phyloP scores from a whole-genome alignment of 1,140 invertebrate genomes.

The Leptonema lineaticorne region DNA sequence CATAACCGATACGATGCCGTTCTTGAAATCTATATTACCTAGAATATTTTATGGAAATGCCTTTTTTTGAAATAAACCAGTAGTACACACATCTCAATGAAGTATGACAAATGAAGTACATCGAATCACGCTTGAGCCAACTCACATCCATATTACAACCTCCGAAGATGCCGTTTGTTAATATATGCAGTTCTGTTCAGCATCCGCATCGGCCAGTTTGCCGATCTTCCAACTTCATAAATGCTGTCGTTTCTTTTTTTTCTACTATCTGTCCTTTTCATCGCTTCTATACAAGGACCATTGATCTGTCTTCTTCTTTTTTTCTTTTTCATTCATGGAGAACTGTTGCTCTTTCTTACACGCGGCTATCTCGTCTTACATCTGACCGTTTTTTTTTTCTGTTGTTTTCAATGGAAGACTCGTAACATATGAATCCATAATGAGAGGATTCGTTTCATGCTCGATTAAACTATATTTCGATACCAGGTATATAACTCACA shows the following conservation, averaged over 20 bases:
- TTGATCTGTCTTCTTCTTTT: background rate
- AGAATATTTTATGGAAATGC: too few relatives aligned
- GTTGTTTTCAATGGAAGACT: background rate
- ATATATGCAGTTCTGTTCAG: slow-evolving; percentile 3
- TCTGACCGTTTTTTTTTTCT: slow-evolving; percentile 10
- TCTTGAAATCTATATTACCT: too few relatives aligned
- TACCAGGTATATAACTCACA: background rate
- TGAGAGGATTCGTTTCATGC: slow-evolving; percentile 17
- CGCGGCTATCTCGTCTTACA: background rate
- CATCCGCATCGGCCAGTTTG: background rate
- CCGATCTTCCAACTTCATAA: slow-evolving; percentile 1
- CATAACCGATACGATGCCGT: too few relatives aligned
- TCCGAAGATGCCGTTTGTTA: background rate
- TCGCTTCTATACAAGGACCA: slow-evolving; percentile 2
- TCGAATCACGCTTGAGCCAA: background rate
- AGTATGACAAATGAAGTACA: background rate
- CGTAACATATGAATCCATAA: slow-evolving; percentile 13
- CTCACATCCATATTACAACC: slow-evolving; percentile 1
- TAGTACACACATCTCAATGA: background rate
- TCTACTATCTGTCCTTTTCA: background rate
- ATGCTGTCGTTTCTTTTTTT: background rate
- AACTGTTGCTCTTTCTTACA: background rate
- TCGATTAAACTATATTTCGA: slow-evolving; percentile 12
- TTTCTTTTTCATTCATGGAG: slow-evolving; percentile 11
- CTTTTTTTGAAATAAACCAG: background rate